Base-by-base conservation (phyloP, 2,797 vertebrate genomes). In the Pampus argenteus region DNA sequence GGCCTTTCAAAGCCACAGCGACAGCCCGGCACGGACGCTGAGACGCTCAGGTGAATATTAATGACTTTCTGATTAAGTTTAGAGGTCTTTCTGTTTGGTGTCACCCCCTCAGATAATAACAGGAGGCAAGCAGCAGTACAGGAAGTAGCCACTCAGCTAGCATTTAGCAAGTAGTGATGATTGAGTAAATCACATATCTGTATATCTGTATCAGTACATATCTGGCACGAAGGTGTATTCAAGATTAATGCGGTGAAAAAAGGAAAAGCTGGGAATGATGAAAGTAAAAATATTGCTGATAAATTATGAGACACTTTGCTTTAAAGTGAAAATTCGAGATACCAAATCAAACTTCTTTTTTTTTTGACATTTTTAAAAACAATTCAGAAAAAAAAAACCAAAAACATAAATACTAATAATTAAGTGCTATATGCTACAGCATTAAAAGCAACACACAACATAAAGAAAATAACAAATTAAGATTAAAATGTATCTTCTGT, bases 1-100 rank as follows among this genome's bases (percentile, higher is more conserved):
- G 89, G 75, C 89, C 90, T n/a, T n/a, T n/a, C n/a, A 94, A 88
- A 83, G 93, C 95, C 94, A 94, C 94, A 22, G 42, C 63, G 48
- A 65, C 61, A 62, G 76, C 73, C 74, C 73, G 45, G 76, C 58
- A 22, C 56, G 6, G 45, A 65, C 75, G 36, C 64, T 36, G 47
- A 10, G 47, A 15, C 29, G 45, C 45, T 64, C 49, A 4, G 26
- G 17, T 13, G 25, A 25, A 29, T 48, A 57, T 29, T 23, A n/a
- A 10, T 26, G 1, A 6, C 6, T 45, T 50, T 8, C 3, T 3
- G 6, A 36, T 18, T 8, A 29, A 51, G 56, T 79, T 79, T 51
- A 3, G 20, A 0, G n/a, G 8, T 48, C 6, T 55, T 65, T 66
- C 0, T 7, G 8, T 29, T 38, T 3, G 6, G n/a, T 6, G 17